phyloP scores from a whole-genome alignment of 2,888 invertebrate genomes.

The Zootermopsis nevadensis region DNA sequence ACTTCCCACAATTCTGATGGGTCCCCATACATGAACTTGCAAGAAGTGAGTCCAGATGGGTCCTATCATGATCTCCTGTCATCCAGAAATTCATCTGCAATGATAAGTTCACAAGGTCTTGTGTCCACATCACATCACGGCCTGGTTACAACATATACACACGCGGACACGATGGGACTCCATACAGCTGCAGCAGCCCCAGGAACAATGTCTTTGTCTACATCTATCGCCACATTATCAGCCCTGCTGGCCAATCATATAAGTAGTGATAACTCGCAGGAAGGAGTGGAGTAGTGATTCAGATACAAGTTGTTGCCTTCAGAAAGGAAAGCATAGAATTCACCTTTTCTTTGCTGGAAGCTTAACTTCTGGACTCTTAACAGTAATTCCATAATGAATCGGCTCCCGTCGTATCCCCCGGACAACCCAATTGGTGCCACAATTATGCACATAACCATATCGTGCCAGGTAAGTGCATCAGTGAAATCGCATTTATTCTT shows the following conservation, averaged over 20 bases:
- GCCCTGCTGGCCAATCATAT: constrained; percentile 44
- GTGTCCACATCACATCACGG: constrained; percentile 33
- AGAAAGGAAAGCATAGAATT: neutral
- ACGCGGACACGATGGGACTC: constrained; percentile 29
- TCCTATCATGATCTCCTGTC: constrained; percentile 22
- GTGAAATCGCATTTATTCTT: constrained; percentile 12
- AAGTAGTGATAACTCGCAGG: constrained; percentile 43
- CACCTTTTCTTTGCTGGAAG: neutral
- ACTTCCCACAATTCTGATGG: constrained; percentile 48
- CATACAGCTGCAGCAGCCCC: neutral
- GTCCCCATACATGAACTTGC: constrained; percentile 39
- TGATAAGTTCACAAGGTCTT: neutral
- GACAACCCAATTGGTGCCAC: neutral
- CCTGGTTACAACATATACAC: constrained; percentile 39
- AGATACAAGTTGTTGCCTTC: constrained; percentile 1
- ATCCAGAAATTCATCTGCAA: neutral
- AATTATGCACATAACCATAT: constrained; percentile 12
- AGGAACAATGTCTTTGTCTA: constrained; percentile 21
- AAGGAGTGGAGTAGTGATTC: constrained; percentile 38
- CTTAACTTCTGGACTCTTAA: neutral
- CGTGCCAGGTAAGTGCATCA: constrained; percentile 1
- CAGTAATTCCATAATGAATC: neutral
- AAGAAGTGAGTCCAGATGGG: constrained; percentile 42
- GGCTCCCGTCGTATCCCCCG: neutral
- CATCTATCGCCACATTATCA: constrained; percentile 36